Evolutionary conservation across 2,113 vertebrate species (phyloP).

Genomic region (Tringa solitaria): DNA sequence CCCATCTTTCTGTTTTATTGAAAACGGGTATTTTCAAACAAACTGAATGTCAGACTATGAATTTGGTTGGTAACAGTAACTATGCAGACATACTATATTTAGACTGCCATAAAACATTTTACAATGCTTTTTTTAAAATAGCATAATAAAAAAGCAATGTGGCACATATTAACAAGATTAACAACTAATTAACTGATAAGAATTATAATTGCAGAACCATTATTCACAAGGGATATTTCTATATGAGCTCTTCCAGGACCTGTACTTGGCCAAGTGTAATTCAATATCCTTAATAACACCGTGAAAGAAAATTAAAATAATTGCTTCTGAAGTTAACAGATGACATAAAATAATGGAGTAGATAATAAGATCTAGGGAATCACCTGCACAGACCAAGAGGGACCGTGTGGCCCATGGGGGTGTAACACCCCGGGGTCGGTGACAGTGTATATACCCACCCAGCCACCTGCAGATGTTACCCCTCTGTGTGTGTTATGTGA

Average conservation of each 20-base stretch:
- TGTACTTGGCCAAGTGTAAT: not conserved
- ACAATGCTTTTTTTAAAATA: not conserved
- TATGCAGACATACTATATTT: not conserved
- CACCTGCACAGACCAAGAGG: not conserved
- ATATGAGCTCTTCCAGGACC: not conserved
- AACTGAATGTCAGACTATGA: not conserved
- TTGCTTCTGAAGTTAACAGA: not conserved
- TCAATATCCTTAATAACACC: not conserved
- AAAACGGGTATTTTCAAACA: not conserved
- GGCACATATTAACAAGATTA: constrained; percentile 5
- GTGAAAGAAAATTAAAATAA: not conserved
- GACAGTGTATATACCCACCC: rapidly evolving
- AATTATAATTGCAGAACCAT: not conserved
- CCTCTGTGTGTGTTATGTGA: rapidly evolving
- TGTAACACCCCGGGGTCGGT: not conserved
- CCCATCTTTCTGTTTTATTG: not conserved
- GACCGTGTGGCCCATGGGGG: not conserved
- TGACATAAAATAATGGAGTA: not conserved
- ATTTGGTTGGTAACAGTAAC: not conserved
- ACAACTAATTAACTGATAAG: constrained; percentile 11
- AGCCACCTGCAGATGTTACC: not conserved
- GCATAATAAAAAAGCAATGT: not conserved
- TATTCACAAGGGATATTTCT: not conserved
- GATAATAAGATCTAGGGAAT: not conserved
- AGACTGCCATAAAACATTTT: not conserved